Conservation (phyloP, 2,113 vertebrate genomes). For the Equus przewalskii region DNA sequence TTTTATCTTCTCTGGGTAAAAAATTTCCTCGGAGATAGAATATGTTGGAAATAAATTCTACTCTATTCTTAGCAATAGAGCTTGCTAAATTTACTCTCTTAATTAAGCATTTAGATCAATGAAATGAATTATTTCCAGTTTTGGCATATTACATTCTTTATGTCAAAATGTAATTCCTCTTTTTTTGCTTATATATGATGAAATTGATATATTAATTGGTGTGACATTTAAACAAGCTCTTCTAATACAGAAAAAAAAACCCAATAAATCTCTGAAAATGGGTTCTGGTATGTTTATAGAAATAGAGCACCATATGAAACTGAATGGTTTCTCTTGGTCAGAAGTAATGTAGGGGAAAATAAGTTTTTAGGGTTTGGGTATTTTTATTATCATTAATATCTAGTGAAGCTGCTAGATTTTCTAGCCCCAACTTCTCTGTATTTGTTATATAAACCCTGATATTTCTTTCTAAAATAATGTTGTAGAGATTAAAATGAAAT, state of each 20-base stretch:
- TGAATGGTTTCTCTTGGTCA: neutral
- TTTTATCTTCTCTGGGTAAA: neutral
- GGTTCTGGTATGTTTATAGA: neutral
- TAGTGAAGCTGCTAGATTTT: neutral
- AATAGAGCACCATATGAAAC: neutral
- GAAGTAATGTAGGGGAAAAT: neutral
- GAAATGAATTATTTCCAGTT: neutral
- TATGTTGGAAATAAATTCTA: slow-evolving; percentile 20
- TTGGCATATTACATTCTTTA: neutral
- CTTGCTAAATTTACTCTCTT: neutral
- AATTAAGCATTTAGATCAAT: slow-evolving; percentile 22
- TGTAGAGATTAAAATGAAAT: neutral
- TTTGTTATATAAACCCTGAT: neutral
- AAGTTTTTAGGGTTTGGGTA: neutral
- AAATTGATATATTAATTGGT: neutral
- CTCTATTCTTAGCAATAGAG: neutral
- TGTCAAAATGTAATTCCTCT: neutral
- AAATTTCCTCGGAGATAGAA: neutral
- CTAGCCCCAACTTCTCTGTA: neutral
- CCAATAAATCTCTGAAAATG: neutral
- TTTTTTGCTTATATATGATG: neutral
- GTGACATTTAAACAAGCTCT: neutral
- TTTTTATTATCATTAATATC: neutral
- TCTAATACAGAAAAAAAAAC: neutral
- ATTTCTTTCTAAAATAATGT: neutral